Base-by-base conservation (phyloP, 2,113 vertebrate species). In the Sinocyclocheilus anophthalmus region DNA sequence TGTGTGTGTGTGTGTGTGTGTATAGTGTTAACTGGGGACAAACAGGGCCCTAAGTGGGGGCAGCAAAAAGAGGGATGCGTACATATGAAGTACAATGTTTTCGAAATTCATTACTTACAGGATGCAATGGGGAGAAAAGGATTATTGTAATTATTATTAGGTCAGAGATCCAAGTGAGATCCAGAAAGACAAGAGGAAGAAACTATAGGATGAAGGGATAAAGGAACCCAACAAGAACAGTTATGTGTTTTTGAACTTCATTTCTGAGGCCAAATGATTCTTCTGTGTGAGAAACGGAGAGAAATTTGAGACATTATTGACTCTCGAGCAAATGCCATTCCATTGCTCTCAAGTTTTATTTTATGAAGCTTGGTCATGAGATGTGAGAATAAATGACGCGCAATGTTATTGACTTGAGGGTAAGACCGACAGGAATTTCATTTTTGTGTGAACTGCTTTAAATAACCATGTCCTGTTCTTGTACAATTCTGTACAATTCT, bases 71-170 rank as follows among this genome's bases (percentile, higher is more conserved):
- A 57, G 10, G 30, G 30, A 78, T 20, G 7, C 2, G 10, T 79
- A 2, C 39, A 12, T 80, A n/a, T 37, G 33, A 45, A 45, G 39
- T 16, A 48, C 13, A 65, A 81, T 67, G 59, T 67, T 65, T 92
- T 93, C 91, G 90, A 90, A 94, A 93, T 90, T 91, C 78, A 90
- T 94, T 93, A 90, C 73, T 81, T 91, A 90, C 84, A 85, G 86
- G 80, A 76, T 59, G 87, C 77, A 30, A 57, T 39, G 76, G 86
- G 89, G 85, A 84, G 42, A 37, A 5, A 37, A 37, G 12, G 77
- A 48, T 0, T 39, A 92, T 85, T 89, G 37, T 84, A 69, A 48
- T 50, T 86, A 89, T 89, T 70, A 87, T 91, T 90, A 90, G 77
- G 72, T 84, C 24, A 85, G 90, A 86, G 57, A 59, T 55, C 53